Percentiles rank a stretch among this genome's conserved stretches.
phyloP scores from a whole-genome alignment of 1,140 invertebrate genomes.

The Melipona quadrifasciata region DNA sequence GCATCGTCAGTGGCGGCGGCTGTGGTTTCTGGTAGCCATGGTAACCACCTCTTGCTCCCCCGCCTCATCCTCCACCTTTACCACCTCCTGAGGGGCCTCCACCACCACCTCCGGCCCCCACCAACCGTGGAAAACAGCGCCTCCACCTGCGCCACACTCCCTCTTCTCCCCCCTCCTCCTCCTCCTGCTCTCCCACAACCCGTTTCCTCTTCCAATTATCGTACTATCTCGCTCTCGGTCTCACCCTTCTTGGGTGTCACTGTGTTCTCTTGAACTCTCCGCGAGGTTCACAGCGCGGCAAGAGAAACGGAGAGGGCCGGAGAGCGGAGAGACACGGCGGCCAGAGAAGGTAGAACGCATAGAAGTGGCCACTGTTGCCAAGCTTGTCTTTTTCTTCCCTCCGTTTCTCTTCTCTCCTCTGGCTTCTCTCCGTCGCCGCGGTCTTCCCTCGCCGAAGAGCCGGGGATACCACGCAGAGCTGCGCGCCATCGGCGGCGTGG shows the following conservation, averaged over 20 bases:
- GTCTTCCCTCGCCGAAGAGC: conserved; percentile 48
- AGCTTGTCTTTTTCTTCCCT: conserved; percentile 59
- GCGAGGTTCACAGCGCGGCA: background rate
- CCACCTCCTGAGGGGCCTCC: conserved; percentile 56
- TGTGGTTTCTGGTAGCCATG: conserved; percentile 80
- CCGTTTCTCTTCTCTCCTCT: background rate
- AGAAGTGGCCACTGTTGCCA: conserved; percentile 74
- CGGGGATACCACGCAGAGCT: conserved; percentile 51
- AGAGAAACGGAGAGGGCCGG: conserved; percentile 7
- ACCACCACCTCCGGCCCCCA: conserved; percentile 62
- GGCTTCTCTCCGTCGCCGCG: conserved; percentile 1
- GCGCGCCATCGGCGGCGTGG: conserved; percentile 58
- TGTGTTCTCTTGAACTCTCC: conserved; percentile 30
- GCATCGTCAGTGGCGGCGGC: conserved; percentile 78
- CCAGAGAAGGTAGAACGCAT: conserved; percentile 29
- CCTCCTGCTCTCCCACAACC: conserved; percentile 44
- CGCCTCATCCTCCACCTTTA: conserved; percentile 59
- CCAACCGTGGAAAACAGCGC: conserved; percentile 47
- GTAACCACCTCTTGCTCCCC: conserved; percentile 74
- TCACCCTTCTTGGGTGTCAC: conserved; percentile 51
- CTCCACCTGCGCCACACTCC: conserved; percentile 55
- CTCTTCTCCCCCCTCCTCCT: conserved; percentile 51
- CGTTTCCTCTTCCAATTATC: conserved; percentile 73
- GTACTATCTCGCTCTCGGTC: conserved; percentile 71
- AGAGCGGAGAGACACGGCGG: background rate